Percentiles rank a stretch among this genome's conserved stretches.
Conservation (phyloP, 2,888 invertebrate genomes). For the Morinoia aosen region DNA sequence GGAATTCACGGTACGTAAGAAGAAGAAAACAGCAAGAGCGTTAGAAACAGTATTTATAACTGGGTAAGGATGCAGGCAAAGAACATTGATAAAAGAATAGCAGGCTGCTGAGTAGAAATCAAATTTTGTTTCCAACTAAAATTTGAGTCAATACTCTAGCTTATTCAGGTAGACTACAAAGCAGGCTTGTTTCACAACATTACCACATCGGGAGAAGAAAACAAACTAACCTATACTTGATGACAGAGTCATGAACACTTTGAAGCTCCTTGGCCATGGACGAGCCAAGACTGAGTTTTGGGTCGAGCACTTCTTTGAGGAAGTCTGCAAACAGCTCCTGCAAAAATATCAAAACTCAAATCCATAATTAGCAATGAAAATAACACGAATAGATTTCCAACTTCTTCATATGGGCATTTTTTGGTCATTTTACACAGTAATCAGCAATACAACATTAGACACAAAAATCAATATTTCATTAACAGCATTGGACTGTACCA, state of each 20-base stretch:
- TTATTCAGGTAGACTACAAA: neutral
- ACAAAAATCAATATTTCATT: neutral
- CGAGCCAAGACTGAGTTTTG: slow-evolving; percentile 56
- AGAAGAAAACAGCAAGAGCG: too few relatives aligned
- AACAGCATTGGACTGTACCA: neutral
- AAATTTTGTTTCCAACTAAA: too few relatives aligned
- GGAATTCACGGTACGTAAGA: too few relatives aligned
- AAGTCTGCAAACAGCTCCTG: slow-evolving; percentile 64
- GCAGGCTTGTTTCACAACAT: neutral
- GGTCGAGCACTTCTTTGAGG: slow-evolving; percentile 63
- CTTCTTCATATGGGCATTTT: neutral
- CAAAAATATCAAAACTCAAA: neutral
- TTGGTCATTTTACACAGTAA: neutral
- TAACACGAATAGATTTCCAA: neutral
- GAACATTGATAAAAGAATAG: too few relatives aligned
- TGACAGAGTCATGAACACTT: neutral
- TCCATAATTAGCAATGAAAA: slow-evolving; percentile 15
- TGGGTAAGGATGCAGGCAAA: too few relatives aligned
- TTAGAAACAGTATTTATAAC: too few relatives aligned
- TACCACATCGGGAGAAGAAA: neutral
- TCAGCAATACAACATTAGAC: neutral
- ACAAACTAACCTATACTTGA: neutral
- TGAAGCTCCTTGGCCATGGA: slow-evolving; percentile 52
- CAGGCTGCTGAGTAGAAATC: too few relatives aligned
- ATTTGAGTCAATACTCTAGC: too few relatives aligned